Percentiles rank a stretch among this genome's conserved stretches.
These are phyloP conservation scores for Pseudococcus viburni DNA, from an alignment of 2,888 invertebrate species.

Conservation along the genomic window DNA sequence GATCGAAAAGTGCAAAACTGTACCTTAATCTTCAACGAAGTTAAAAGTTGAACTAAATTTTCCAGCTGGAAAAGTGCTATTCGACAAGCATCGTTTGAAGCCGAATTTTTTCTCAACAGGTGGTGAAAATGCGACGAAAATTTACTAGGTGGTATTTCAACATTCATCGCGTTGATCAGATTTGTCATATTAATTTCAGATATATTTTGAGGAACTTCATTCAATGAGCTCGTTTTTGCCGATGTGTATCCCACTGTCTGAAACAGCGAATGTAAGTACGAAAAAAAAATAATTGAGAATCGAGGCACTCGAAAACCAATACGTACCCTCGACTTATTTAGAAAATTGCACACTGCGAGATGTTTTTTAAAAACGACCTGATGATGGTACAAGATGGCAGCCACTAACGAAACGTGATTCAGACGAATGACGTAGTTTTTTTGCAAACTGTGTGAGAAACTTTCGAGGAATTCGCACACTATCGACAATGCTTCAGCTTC, in stretches of 20 bases:
- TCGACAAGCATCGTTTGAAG: slow-evolving; percentile 78
- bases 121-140: slow-evolving; percentile 77
- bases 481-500: slow-evolving; percentile 90
- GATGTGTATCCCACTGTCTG: background rate
- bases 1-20: slow-evolving; percentile 59
- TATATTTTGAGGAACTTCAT: slow-evolving; percentile 41
- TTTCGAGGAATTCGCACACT: slow-evolving; percentile 81
- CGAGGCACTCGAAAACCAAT: slow-evolving; percentile 59
- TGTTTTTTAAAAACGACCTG: slow-evolving; percentile 80
- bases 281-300: background rate
- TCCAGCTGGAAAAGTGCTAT: slow-evolving; percentile 84
- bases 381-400: slow-evolving; percentile 83
- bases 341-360: slow-evolving; percentile 73
- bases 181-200: slow-evolving; percentile 22
- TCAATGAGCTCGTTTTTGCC: background rate
- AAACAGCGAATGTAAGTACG: background rate
- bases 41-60: slow-evolving; percentile 79
- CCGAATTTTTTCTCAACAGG: slow-evolving; percentile 72
- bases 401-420: slow-evolving; percentile 84
- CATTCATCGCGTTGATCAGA: slow-evolving; percentile 73
- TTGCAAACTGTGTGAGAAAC: slow-evolving; percentile 77
- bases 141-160: slow-evolving; percentile 78
- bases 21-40: slow-evolving; percentile 83
- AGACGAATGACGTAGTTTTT: slow-evolving; percentile 81
- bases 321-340: slow-evolving; percentile 73